Evolutionary conservation across 2,888 invertebrate species (phyloP), one percentile per base, ranked within the genome.

Genomic region (Dryomyza anilis): DNA sequence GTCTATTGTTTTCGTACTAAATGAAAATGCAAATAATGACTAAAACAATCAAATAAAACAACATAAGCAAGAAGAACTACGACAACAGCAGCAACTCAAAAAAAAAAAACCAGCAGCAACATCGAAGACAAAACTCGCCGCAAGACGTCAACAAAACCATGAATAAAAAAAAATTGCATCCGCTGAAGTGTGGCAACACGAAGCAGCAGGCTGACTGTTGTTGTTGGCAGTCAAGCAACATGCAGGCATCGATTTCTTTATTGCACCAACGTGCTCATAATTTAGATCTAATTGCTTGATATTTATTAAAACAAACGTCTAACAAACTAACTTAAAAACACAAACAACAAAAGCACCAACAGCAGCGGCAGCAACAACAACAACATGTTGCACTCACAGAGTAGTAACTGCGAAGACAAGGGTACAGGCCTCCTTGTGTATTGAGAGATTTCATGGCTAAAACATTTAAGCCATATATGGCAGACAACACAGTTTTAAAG

Each of bases 241-340:
- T 23, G 39, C 43, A 16, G 33, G 25, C 21, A 57, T 70, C 71
- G 73, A 75, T 76, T 74, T 76, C 76, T 78, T 78, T 78, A 76
- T 76, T 71, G 74, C 70, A 66, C 70, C 72, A 76, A 74, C 72
- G 71, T 72, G 73, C 72, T 78, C 75, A 78, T 79, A 78, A 76
- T 73, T 79, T 78, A 74, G 78, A 79, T 79, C 77, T 78, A 78
- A 79, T 78, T 79, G 78, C 71, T 69, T 76, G 78, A 79, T 79
- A 77, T 71, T 71, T 70, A 69, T 56, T 48, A 65, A 63, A 64
- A 60, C 48, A 64, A 62, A 46, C 61, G 43, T 53, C 61, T 61
- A 61, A 61, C 61, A 61, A 43, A 52, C 43, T 21, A 25, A 27
- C 50, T 39, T n/a, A 63, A 48, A 50, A 50, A 55, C 45, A 67